Evolutionary conservation across 2,797 vertebrate species (phyloP).

Genomic region (Pterois miles): DNA sequence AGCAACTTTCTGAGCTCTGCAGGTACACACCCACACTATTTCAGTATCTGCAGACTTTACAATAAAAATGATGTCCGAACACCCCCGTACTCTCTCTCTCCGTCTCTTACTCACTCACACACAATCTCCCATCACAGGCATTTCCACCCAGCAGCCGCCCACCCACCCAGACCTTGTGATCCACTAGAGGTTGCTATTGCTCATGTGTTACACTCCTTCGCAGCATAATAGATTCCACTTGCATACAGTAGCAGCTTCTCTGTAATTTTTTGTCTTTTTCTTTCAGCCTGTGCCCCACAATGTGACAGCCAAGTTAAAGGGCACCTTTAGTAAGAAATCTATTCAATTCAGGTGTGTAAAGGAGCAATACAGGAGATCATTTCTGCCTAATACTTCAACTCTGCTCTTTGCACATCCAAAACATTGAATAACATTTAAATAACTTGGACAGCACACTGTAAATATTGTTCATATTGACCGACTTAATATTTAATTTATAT

Average conservation of each 20-base stretch:
- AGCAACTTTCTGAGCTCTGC: slow-evolving; percentile 42
- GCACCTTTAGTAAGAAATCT: too few species aligned
- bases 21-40: slow-evolving; percentile 43
- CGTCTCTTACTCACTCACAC: neutral
- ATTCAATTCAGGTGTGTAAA: too few species aligned
- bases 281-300: neutral
- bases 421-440: too few species aligned
- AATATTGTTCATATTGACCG: too few species aligned
- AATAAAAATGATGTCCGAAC: slow-evolving; percentile 40
- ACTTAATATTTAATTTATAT: too few species aligned
- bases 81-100: slow-evolving; percentile 21
- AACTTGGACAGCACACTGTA: too few species aligned
- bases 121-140: neutral
- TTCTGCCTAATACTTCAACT: too few species aligned
- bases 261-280: neutral
- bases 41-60: slow-evolving; percentile 38
- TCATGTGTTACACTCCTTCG: slow-evolving; percentile 12
- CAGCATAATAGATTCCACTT: slow-evolving; percentile 15
- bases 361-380: too few species aligned
- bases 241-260: neutral
- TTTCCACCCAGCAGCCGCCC: neutral
- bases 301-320: too few species aligned
- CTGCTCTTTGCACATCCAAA: too few species aligned
- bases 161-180: slow-evolving; percentile 20
- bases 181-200: slow-evolving; percentile 67